phyloP scores from a whole-genome alignment of 1,140 invertebrate species.

The Nephotettix cincticeps region DNA sequence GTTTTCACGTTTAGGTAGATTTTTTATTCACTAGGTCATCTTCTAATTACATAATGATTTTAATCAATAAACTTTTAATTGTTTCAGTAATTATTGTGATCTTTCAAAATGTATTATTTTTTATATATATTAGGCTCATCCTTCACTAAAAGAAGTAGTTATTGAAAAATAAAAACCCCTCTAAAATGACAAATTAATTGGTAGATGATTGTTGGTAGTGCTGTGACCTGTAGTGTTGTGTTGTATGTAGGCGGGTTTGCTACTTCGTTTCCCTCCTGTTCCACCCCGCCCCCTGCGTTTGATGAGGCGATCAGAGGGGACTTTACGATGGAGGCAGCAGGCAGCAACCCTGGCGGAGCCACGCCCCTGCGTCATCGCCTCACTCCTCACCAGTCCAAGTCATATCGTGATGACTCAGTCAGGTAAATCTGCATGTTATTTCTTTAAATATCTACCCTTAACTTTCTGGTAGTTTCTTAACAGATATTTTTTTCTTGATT shows the following conservation, averaged over 20 bases:
- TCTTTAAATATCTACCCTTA: neutral
- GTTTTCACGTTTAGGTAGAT: too few relatives aligned
- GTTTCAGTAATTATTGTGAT: too few relatives aligned
- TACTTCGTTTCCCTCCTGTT: conserved; percentile 65
- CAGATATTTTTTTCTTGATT: too few relatives aligned
- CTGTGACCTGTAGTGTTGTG: conserved; percentile 16
- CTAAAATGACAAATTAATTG: too few relatives aligned
- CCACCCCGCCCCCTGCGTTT: conserved; percentile 85
- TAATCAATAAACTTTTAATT: too few relatives aligned
- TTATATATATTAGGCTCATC: too few relatives aligned
- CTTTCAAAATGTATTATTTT: too few relatives aligned
- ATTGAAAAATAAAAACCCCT: too few relatives aligned
- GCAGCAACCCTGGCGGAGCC: conserved; percentile 44
- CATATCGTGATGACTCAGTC: conserved; percentile 43
- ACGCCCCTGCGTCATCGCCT: conserved; percentile 46
- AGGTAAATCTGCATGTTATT: conserved; percentile 46
- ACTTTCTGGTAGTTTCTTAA: too few relatives aligned
- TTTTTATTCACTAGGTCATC: too few relatives aligned
- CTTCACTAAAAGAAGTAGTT: too few relatives aligned
- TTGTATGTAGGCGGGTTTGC: conserved; percentile 22
- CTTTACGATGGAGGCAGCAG: conserved; percentile 52
- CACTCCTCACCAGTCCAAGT: conserved; percentile 40
- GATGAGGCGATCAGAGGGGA: conserved; percentile 64
- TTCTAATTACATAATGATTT: too few relatives aligned
- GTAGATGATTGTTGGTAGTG: neutral